Evolutionary conservation across 2,888 invertebrate species (phyloP).

Genomic region (Agonopterix arenella): DNA sequence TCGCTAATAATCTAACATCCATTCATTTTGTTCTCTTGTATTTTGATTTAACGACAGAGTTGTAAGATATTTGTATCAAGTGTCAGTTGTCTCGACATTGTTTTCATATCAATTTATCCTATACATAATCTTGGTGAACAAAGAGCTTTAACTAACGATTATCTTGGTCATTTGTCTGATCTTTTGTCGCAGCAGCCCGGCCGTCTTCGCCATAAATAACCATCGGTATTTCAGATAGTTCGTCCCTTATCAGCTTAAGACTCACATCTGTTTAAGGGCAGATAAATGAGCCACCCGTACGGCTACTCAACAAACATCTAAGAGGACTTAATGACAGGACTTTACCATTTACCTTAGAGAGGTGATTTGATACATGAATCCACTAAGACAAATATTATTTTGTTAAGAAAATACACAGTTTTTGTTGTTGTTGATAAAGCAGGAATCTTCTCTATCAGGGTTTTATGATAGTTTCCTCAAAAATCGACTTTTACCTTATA

Average conservation of each 20-base stretch:
- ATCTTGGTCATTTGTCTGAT: constrained; percentile 68
- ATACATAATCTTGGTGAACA: constrained; percentile 21
- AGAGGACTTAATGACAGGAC: constrained; percentile 31
- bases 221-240: constrained; percentile 63
- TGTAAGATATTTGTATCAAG: too few relatives aligned
- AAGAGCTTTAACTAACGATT: constrained; percentile 43
- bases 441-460: too few relatives aligned
- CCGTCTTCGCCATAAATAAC: constrained; percentile 63
- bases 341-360: not conserved
- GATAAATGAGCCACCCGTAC: constrained; percentile 64
- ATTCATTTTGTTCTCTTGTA: too few relatives aligned
- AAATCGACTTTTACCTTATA: too few relatives aligned
- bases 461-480: too few relatives aligned
- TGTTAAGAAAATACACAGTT: not conserved
- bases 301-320: constrained; percentile 24
- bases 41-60: too few relatives aligned
- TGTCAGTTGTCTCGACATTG: too few relatives aligned
- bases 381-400: not conserved
- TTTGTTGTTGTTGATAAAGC: too few relatives aligned
- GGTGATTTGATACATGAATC: not conserved
- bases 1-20: not conserved
- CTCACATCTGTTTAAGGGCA: constrained; percentile 60
- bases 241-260: constrained; percentile 51
- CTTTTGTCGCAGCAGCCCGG: constrained; percentile 54
- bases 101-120: not conserved